These are phyloP conservation scores for Solenopsis fugax DNA, from an alignment of 1,140 invertebrate species.

Conservation along the genomic window DNA sequence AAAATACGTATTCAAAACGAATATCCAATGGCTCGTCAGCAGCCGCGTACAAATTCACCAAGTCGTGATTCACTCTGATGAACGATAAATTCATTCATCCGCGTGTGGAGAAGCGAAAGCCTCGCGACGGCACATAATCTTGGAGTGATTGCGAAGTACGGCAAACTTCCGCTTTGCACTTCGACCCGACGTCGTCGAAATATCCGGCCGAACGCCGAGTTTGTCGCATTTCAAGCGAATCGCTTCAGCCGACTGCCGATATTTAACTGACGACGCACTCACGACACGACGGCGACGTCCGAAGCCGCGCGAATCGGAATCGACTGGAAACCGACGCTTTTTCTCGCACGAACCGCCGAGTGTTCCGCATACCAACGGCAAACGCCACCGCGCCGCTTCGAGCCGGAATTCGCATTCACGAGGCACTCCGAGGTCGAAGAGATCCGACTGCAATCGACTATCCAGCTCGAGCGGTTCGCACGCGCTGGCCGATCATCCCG, in stretches of 20 bases:
- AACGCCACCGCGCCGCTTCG: conserved; percentile 24
- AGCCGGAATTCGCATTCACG: conserved; percentile 24
- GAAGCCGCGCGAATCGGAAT: conserved; percentile 33
- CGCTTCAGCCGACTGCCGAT: not conserved
- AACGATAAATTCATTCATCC: not conserved
- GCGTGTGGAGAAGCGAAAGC: not conserved
- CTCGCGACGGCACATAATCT: not conserved
- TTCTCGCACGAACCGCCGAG: conserved; percentile 21
- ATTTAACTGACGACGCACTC: conserved; percentile 12
- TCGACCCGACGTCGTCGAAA: conserved; percentile 3
- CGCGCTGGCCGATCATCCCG: conserved; percentile 34
- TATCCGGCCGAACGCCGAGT: conserved; percentile 27
- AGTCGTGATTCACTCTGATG: not conserved
- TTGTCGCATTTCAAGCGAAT: conserved; percentile 37
- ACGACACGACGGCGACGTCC: conserved; percentile 39
- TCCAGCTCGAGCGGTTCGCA: conserved; percentile 16
- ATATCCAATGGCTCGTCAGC: not conserved
- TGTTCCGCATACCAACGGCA: conserved; percentile 43
- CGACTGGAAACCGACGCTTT: conserved; percentile 17
- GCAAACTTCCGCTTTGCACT: conserved; percentile 10
- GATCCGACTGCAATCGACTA: conserved; percentile 31
- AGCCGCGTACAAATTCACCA: not conserved
- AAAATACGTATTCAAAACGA: conserved; percentile 8
- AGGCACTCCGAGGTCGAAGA: conserved; percentile 21
- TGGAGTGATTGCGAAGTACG: conserved; percentile 8